Conservation (phyloP, 2,888 invertebrate genomes). For the Epirrita christyi region DNA sequence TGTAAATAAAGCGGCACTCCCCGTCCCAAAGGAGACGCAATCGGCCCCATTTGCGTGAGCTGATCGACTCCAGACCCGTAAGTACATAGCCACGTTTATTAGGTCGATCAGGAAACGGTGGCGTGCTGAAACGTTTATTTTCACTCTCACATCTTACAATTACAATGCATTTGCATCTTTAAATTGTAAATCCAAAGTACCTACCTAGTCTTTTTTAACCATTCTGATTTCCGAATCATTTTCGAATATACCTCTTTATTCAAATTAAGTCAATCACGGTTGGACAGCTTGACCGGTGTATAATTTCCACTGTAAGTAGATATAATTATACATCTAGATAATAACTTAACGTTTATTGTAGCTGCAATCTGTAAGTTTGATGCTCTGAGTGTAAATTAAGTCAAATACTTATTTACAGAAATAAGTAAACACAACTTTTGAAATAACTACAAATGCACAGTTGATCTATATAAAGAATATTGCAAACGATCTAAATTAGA, state of each 20-base stretch:
- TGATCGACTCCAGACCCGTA: conserved; percentile 70
- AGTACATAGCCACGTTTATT: conserved; percentile 65
- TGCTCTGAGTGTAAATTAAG: neutral
- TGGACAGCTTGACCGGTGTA: conserved; percentile 47
- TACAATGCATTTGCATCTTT: neutral
- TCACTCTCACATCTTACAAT: conserved; percentile 46
- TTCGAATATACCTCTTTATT: conserved; percentile 19
- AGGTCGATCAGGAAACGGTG: conserved; percentile 68
- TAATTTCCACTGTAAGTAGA: conserved; percentile 49
- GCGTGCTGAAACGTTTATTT: conserved; percentile 59
- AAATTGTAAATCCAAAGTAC: neutral
- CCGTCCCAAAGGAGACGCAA: conserved; percentile 45
- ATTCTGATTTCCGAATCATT: neutral
- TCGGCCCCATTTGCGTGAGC: conserved; percentile 61
- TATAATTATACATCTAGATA: conserved; percentile 32
- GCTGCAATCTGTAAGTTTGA: conserved; percentile 54
- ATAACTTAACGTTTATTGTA: conserved; percentile 26
- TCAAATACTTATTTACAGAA: neutral
- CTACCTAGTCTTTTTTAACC: neutral
- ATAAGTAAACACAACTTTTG: no score
- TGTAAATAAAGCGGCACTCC: conserved; percentile 66
- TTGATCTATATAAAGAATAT: no score
- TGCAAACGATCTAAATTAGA: neutral
- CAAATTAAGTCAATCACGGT: conserved; percentile 52
- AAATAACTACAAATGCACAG: no score